Percentiles rank a stretch among this genome's conserved stretches.
Conservation (phyloP, 2,113 vertebrate species). For the Siniperca knerii region DNA sequence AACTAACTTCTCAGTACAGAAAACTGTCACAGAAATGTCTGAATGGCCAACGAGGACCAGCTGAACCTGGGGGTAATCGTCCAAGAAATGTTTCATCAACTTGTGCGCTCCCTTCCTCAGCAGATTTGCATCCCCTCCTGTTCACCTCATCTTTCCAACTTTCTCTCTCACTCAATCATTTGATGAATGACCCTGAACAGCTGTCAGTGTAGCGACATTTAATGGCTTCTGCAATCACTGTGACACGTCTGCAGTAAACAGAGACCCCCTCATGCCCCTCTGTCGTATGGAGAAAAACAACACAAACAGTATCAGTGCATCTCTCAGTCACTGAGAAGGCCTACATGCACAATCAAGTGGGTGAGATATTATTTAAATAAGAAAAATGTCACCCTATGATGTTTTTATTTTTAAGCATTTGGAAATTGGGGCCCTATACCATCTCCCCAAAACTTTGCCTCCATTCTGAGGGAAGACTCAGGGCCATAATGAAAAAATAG, state of each 20-base stretch:
- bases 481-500: background rate
- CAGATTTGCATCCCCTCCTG: constrained; percentile 74
- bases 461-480: constrained; percentile 1
- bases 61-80: constrained; percentile 79
- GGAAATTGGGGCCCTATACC: background rate
- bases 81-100: constrained; percentile 80
- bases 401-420: too few relatives aligned
- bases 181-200: constrained; percentile 78
- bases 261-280: constrained; percentile 29
- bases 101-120: constrained; percentile 63
- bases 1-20: constrained; percentile 26
- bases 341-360: constrained; percentile 1
- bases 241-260: constrained; percentile 67
- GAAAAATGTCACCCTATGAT: background rate
- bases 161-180: constrained; percentile 66
- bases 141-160: constrained; percentile 69
- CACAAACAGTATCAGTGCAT: constrained; percentile 9
- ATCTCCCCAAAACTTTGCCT: background rate
- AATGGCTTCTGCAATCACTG: constrained; percentile 72
- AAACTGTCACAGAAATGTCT: constrained; percentile 33
- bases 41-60: constrained; percentile 33
- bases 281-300: constrained; percentile 23
- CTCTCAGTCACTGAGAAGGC: constrained; percentile 22
- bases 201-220: constrained; percentile 73
- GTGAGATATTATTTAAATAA: background rate